Conservation (phyloP, 1,140 invertebrate genomes). For the Pogonomyrmex californicus region DNA sequence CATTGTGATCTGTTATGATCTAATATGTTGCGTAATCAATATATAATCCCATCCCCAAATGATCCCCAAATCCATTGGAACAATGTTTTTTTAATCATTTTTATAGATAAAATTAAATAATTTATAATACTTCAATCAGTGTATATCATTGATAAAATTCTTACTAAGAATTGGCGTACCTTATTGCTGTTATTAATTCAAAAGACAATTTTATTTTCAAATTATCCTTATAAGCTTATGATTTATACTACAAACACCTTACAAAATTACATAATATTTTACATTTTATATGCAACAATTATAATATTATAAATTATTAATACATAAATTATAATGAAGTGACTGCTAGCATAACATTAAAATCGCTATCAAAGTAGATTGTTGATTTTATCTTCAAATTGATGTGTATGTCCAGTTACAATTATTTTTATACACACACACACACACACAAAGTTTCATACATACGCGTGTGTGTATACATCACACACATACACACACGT, state of each 20-base stretch:
- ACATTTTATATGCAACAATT: conserved; percentile 36
- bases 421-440: not conserved
- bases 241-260: conserved; percentile 17
- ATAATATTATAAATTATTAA: conserved; percentile 38
- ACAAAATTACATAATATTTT: conserved; percentile 24
- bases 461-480: not conserved
- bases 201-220: conserved; percentile 11
- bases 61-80: not conserved
- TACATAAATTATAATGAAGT: conserved; percentile 36
- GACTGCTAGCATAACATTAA: conserved; percentile 25
- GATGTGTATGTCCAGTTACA: not conserved
- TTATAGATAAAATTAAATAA: conserved; percentile 9
- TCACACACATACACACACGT: not conserved
- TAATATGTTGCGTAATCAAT: not conserved
- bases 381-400: conserved; percentile 2
- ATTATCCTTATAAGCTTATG: not conserved
- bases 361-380: conserved; percentile 44
- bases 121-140: not conserved
- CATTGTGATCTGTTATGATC: not conserved
- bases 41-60: conserved; percentile 19
- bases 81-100: not conserved
- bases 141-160: not conserved
- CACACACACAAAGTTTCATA: not conserved
- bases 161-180: not conserved
- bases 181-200: conserved; percentile 27